Percentiles rank a stretch among this genome's conserved stretches.
These are phyloP conservation scores for Myotis daubentonii DNA, from an alignment of 2,797 vertebrate species.

Conservation along the genomic window DNA sequence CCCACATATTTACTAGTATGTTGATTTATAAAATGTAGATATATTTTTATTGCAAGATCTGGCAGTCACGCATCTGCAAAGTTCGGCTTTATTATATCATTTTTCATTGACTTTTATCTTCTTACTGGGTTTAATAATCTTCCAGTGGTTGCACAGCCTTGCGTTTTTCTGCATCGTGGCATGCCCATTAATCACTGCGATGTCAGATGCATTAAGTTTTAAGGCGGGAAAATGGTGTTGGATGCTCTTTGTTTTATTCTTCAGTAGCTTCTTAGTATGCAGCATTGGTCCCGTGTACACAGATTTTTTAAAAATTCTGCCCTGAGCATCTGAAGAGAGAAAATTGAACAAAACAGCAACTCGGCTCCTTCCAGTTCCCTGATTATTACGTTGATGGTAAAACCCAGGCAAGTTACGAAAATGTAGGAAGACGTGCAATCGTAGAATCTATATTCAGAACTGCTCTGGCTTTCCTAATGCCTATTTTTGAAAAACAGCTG, in stretches of 20 bases:
- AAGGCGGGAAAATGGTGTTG: slow-evolving; percentile 11
- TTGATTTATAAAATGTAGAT: slow-evolving; percentile 58
- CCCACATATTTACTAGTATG: slow-evolving; percentile 51
- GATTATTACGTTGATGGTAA: background rate
- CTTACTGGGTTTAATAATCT: slow-evolving; percentile 64
- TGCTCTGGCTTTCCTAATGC: slow-evolving; percentile 28
- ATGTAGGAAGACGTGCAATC: background rate
- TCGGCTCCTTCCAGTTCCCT: background rate
- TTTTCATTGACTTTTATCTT: slow-evolving; percentile 75
- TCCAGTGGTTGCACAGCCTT: background rate
- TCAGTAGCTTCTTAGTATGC: slow-evolving; percentile 52
- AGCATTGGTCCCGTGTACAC: background rate
- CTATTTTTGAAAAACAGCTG: slow-evolving; percentile 74
- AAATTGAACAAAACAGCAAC: slow-evolving; percentile 36
- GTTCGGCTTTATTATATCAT: slow-evolving; percentile 58
- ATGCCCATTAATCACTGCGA: slow-evolving; percentile 42
- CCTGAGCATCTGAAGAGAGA: slow-evolving; percentile 31
- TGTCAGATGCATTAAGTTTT: slow-evolving; percentile 43
- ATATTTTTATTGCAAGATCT: slow-evolving; percentile 64
- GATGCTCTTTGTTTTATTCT: slow-evolving; percentile 54
- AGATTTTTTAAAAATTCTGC: slow-evolving; percentile 52
- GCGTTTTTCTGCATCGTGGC: slow-evolving; percentile 20
- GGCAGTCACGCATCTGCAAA: slow-evolving; percentile 39
- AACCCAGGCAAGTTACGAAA: slow-evolving; percentile 18
- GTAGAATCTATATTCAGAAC: slow-evolving; percentile 37